Conservation (phyloP, 2,797 vertebrate species). For the Siniperca scherzeri region DNA sequence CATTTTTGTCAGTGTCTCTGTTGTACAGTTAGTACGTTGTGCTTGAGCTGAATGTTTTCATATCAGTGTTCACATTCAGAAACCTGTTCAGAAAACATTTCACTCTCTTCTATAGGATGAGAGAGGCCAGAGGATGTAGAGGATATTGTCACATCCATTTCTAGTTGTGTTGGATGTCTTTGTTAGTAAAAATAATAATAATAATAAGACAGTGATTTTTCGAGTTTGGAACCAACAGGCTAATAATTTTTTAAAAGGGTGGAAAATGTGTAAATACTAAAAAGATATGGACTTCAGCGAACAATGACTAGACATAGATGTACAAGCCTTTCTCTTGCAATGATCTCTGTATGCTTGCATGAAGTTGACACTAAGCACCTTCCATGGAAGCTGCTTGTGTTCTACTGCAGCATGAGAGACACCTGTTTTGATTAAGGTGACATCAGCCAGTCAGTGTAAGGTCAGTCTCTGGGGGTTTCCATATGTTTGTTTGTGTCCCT, state of each 20-base stretch:
- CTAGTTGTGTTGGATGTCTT: not conserved
- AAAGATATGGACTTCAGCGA: not conserved
- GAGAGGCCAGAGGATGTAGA: not conserved
- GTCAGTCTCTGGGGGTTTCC: conserved; percentile 40
- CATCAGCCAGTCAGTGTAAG: conserved; percentile 29
- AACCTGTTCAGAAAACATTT: conserved; percentile 9
- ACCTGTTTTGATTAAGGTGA: conserved; percentile 35
- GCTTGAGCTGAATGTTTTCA: not conserved
- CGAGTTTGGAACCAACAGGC: not conserved
- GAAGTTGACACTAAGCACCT: too few relatives aligned
- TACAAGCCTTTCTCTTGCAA: not conserved
- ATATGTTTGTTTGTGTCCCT: conserved; percentile 44
- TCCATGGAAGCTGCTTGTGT: not conserved
- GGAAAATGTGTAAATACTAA: not conserved
- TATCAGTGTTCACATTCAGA: not conserved
- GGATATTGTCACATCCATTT: not conserved
- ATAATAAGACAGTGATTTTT: not conserved
- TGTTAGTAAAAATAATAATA: not conserved
- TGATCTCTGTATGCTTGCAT: not conserved
- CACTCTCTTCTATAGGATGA: not conserved
- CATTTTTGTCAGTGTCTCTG: not conserved
- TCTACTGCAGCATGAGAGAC: conserved; percentile 15
- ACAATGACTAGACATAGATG: not conserved
- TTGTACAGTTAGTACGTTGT: not conserved
- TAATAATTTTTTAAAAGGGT: not conserved